Percentiles rank a stretch among this genome's conserved stretches.
Conservation (phyloP, 2,113 vertebrate species). For the Oceanites oceanicus region DNA sequence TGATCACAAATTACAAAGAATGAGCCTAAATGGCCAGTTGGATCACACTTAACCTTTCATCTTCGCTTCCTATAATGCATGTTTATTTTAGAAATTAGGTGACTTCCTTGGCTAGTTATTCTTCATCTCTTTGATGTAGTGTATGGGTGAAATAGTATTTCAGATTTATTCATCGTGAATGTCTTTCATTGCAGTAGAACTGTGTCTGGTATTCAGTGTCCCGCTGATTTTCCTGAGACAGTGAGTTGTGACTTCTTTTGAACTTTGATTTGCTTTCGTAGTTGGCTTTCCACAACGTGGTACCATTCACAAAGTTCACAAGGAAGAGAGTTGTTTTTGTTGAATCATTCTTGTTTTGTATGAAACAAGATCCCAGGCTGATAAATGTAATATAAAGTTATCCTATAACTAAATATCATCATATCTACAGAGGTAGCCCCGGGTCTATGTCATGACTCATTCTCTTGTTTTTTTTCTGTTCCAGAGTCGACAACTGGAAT, state of each 20-base stretch:
- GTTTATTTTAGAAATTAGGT: background rate
- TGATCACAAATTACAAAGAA: background rate
- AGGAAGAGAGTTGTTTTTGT: background rate
- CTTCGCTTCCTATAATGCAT: background rate
- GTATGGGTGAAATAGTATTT: background rate
- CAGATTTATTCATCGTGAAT: background rate
- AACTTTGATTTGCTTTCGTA: background rate
- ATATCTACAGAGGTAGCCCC: background rate
- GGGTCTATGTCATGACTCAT: fast-evolving
- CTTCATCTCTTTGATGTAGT: background rate
- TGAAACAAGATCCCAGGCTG: background rate
- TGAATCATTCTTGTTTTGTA: background rate
- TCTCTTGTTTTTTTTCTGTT: background rate
- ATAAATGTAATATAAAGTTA: fast-evolving
- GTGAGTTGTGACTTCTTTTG: background rate
- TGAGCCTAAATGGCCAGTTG: background rate
- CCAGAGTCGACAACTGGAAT: slow-evolving; percentile 94
- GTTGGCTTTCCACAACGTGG: background rate
- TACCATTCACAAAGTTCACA: background rate
- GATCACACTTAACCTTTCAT: background rate
- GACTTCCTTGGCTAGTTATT: background rate
- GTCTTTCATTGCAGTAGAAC: background rate
- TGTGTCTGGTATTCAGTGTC: background rate
- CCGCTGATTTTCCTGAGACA: background rate
- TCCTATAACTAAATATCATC: background rate